Conservation (phyloP, 1,140 invertebrate genomes). For the Ganaspis sp. region DNA sequence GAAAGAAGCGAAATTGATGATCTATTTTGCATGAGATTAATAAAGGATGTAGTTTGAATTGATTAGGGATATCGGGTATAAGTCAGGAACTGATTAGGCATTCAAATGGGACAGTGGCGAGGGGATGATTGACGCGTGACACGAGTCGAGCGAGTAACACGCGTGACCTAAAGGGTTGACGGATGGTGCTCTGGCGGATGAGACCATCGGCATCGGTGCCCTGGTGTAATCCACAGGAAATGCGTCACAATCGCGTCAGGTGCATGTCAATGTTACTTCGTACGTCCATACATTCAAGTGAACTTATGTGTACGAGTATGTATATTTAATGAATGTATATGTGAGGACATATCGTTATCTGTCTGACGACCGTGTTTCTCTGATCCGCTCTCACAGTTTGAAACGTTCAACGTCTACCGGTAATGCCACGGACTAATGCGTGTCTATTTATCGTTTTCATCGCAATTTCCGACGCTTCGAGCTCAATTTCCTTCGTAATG, state of each 20-base stretch:
- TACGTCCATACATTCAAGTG: background rate
- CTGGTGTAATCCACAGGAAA: conserved; percentile 43
- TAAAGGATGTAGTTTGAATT: too few relatives aligned
- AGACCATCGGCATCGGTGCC: conserved; percentile 32
- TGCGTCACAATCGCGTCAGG: conserved; percentile 44
- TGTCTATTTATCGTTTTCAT: conserved; percentile 51
- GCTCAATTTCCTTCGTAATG: conserved; percentile 38
- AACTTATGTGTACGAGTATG: background rate
- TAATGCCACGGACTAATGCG: conserved; percentile 46
- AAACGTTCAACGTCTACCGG: background rate
- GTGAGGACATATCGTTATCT: conserved; percentile 47
- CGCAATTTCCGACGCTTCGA: conserved; percentile 50
- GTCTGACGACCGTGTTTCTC: conserved; percentile 48
- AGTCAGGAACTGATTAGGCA: conserved; percentile 55
- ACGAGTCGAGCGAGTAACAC: conserved; percentile 49
- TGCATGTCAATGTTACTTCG: conserved; percentile 42
- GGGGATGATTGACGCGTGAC: conserved; percentile 56
- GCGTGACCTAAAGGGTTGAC: conserved; percentile 56
- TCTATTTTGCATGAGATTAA: background rate
- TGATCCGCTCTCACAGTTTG: conserved; percentile 34
- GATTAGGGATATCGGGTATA: background rate
- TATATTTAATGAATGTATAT: conserved; percentile 31
- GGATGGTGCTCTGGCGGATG: conserved; percentile 52
- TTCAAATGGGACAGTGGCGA: conserved; percentile 47
- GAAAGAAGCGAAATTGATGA: background rate